Percentiles rank a stretch among this genome's conserved stretches.
Evolutionary conservation across 1,140 invertebrate genomes (phyloP).

Genomic region (Cepaea nemoralis): DNA sequence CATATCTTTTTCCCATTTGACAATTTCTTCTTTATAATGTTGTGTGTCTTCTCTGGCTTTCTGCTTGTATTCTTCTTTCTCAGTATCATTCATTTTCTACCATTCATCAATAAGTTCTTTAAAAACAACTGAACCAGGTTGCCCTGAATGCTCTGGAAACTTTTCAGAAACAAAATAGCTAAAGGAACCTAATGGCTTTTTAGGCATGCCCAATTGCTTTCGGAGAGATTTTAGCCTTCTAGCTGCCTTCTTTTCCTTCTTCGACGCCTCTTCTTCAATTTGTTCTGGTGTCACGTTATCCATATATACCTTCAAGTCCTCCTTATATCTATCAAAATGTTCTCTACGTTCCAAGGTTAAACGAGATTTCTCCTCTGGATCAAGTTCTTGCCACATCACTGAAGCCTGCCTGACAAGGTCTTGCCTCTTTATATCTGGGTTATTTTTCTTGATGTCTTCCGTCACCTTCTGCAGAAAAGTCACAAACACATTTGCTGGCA

Average conservation of each 20-base stretch:
- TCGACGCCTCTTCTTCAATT: no score
- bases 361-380: slow-evolving; percentile 26
- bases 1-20: slow-evolving; percentile 7
- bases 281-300: slow-evolving; percentile 25
- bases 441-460: not conserved
- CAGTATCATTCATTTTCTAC: not conserved
- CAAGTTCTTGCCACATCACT: slow-evolving; percentile 19
- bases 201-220: no score
- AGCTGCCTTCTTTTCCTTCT: not conserved
- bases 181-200: not conserved
- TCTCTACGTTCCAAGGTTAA: slow-evolving; percentile 7
- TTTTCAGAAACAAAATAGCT: not conserved
- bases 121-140: not conserved
- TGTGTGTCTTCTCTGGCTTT: no score
- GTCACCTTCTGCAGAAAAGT: not conserved
- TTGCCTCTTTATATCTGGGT: slow-evolving; percentile 9
- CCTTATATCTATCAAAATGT: slow-evolving; percentile 25
- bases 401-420: slow-evolving; percentile 1
- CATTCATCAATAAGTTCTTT: not conserved
- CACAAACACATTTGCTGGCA: slow-evolving; percentile 21
- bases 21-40: not conserved
- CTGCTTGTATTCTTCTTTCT: not conserved
- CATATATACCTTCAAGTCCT: slow-evolving; percentile 11
- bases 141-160: not conserved
- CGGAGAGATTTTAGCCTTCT: no score